Evolutionary conservation across 64 coral and sea anemone species (phyloP).

Genomic region (Dendronephthya gigantea): DNA sequence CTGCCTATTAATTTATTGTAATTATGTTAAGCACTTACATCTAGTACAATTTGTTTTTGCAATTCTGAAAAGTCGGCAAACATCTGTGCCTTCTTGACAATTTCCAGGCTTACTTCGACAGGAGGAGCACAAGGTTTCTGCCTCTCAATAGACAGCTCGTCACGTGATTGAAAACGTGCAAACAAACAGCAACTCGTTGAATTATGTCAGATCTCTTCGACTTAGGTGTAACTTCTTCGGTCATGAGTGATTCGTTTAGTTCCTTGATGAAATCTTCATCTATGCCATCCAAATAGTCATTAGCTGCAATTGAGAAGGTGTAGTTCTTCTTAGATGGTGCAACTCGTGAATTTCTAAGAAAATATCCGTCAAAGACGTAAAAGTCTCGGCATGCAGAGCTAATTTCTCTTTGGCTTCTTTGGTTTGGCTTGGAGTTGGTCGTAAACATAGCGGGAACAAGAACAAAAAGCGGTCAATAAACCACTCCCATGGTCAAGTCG

Average conservation of each 20-base stretch:
- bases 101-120: background rate
- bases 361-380: background rate
- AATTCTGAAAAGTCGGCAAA: background rate
- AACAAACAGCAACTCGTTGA: background rate
- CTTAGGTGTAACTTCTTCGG: too few relatives aligned
- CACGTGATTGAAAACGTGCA: background rate
- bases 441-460: background rate
- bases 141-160: background rate
- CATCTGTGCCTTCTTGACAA: background rate
- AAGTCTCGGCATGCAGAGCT: background rate
- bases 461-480: too few relatives aligned
- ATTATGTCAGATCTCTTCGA: background rate
- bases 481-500: too few relatives aligned
- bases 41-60: too few relatives aligned
- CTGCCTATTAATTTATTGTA: too few relatives aligned
- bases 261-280: too few relatives aligned
- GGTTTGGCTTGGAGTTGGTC: too few relatives aligned
- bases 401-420: background rate
- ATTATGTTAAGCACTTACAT: too few relatives aligned
- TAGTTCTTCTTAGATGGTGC: background rate
- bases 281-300: too few relatives aligned
- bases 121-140: background rate
- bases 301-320: too few relatives aligned
- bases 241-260: too few relatives aligned
- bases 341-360: slow-evolving; percentile 9